Conservation (phyloP, 2,113 vertebrate genomes). For the Camarhynchus parvulus region DNA sequence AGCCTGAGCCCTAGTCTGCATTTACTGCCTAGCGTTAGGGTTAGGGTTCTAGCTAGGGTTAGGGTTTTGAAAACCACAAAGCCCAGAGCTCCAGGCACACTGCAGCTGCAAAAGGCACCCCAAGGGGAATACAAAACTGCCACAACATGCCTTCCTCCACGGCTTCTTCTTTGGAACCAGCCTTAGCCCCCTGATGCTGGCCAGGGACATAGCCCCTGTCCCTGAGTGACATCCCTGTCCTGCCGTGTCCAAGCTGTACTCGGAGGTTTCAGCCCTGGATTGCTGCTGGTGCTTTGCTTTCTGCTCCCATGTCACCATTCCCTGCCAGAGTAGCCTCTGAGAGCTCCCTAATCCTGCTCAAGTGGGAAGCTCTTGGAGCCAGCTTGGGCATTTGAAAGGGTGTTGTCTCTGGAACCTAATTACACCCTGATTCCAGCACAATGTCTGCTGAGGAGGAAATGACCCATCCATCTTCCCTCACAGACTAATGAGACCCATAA, state of each 20-base stretch:
- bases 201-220: neutral
- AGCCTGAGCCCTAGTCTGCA: too few relatives aligned
- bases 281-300: neutral
- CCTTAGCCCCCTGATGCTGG: neutral
- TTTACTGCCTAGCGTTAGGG: too few relatives aligned
- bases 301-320: neutral
- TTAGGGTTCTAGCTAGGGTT: too few relatives aligned
- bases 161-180: too few relatives aligned
- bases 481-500: neutral
- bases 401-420: neutral
- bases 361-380: neutral
- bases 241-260: accelerated
- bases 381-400: neutral
- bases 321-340: neutral
- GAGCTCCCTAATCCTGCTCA: neutral
- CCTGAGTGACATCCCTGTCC: neutral
- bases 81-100: too few relatives aligned
- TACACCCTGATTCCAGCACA: neutral
- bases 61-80: too few relatives aligned
- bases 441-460: neutral
- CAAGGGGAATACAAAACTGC: too few relatives aligned
- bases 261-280: accelerated
- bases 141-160: too few relatives aligned
- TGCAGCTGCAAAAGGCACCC: too few relatives aligned
- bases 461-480: neutral